phyloP scores from a whole-genome alignment of 2,113 vertebrate species.

The Oophaga pumilio region DNA sequence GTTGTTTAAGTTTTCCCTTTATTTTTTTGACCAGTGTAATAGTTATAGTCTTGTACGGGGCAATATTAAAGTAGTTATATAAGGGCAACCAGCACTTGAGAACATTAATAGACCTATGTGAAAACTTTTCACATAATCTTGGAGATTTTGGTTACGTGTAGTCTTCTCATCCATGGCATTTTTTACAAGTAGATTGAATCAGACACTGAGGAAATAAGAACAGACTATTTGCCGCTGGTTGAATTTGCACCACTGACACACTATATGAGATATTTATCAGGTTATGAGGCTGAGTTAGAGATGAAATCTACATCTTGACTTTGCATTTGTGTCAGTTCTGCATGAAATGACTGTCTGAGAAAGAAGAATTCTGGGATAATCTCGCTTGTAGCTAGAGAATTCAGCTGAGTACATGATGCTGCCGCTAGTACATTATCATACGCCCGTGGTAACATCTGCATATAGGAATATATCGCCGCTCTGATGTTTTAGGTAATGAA shows the following conservation, averaged over 20 bases:
- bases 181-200: no score
- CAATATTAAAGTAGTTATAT: background rate
- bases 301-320: background rate
- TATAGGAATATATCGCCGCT: conserved; percentile 22
- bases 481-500: conserved; percentile 34
- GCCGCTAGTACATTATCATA: background rate
- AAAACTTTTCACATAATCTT: no score
- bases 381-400: background rate
- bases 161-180: no score
- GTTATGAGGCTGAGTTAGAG: background rate
- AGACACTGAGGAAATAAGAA: background rate
- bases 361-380: conserved; percentile 3
- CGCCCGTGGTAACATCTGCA: background rate
- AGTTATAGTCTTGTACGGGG: background rate
- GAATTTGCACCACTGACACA: background rate
- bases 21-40: no score
- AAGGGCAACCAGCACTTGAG: no score
- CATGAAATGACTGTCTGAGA: background rate
- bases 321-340: background rate
- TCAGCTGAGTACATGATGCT: background rate
- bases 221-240: background rate
- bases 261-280: background rate
- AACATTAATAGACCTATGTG: no score
- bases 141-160: no score
- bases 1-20: no score